Evolutionary conservation across 2,113 vertebrate genomes (phyloP).

Genomic region (Oreamnos americanus): DNA sequence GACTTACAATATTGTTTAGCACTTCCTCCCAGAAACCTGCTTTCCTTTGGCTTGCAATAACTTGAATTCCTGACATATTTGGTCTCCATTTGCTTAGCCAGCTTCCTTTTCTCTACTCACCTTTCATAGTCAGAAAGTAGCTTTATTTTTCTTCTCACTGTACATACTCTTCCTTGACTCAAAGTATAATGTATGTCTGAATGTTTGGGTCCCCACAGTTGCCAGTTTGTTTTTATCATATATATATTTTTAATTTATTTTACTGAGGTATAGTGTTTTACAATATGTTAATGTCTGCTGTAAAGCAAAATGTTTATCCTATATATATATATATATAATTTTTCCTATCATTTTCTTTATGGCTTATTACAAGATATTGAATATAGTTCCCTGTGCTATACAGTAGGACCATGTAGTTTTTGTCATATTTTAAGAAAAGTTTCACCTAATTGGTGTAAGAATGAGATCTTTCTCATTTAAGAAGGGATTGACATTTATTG

Average conservation of each 20-base stretch:
- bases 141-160: neutral
- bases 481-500: neutral
- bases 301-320: neutral
- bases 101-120: neutral
- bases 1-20: neutral
- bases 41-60: neutral
- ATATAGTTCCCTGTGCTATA: neutral
- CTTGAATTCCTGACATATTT: neutral
- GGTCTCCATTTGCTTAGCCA: neutral
- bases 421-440: neutral
- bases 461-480: neutral
- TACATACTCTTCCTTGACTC: neutral
- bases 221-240: neutral
- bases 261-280: neutral
- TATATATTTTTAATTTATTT: neutral
- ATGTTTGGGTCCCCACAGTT: neutral
- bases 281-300: neutral
- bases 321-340: neutral
- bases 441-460: neutral
- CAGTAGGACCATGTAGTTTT: neutral
- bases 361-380: neutral
- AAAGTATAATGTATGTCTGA: neutral
- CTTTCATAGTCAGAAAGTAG: neutral
- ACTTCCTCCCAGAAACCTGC: neutral
- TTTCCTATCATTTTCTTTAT: neutral